phyloP scores from a whole-genome alignment of 2,888 invertebrate genomes.

The Disparrhopalites patrizii region DNA sequence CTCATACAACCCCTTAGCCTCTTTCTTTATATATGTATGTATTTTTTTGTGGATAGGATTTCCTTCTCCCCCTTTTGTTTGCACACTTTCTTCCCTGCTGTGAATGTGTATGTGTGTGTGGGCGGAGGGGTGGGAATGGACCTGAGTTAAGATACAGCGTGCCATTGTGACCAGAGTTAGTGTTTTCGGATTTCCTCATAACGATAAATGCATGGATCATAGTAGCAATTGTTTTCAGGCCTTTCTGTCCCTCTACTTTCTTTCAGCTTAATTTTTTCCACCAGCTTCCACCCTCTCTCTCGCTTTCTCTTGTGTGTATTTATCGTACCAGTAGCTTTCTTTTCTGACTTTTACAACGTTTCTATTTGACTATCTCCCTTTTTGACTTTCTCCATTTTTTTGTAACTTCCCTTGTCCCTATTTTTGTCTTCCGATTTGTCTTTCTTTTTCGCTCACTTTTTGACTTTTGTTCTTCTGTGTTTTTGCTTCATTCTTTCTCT shows the following conservation, averaged over 20 bases:
- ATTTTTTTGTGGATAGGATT: no score
- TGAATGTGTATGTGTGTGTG: not conserved
- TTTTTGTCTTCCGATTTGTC: no score
- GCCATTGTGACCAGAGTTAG: no score
- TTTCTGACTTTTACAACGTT: not conserved
- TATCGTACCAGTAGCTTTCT: not conserved
- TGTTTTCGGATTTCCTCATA: conserved; percentile 12
- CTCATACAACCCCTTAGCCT: not conserved
- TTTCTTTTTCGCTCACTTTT: no score
- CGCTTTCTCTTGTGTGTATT: not conserved
- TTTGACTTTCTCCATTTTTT: not conserved
- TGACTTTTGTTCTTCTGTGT: no score
- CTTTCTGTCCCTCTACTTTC: no score
- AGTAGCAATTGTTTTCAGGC: conserved; percentile 21
- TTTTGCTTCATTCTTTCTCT: no score
- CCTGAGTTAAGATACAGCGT: not conserved
- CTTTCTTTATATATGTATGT: no score
- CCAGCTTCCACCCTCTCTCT: no score
- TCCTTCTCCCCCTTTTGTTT: not conserved
- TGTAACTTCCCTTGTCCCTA: no score
- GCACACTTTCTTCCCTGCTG: not conserved
- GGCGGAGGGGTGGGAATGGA: not conserved
- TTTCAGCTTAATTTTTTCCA: no score
- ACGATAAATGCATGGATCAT: conserved; percentile 12
- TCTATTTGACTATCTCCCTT: not conserved